Evolutionary conservation across 2,113 vertebrate genomes (phyloP).

Genomic region (Rhipidura dahli): DNA sequence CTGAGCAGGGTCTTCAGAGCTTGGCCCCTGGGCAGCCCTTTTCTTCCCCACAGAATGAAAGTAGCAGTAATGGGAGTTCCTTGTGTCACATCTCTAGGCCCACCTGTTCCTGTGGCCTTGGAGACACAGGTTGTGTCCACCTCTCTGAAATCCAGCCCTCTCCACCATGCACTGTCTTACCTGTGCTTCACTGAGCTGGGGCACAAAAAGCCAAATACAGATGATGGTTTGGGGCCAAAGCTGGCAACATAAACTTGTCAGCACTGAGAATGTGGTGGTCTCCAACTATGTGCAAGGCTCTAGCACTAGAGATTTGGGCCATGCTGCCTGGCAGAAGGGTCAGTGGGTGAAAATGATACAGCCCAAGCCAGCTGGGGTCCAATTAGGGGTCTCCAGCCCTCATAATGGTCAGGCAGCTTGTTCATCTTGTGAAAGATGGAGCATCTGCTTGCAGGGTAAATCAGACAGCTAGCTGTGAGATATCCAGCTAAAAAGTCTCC

Average conservation of each 20-base stretch:
- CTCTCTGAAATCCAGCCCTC: neutral
- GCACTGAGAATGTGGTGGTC: neutral
- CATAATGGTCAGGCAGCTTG: neutral
- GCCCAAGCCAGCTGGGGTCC: neutral
- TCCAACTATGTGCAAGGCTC: neutral
- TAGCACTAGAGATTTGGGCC: neutral
- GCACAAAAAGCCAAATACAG: neutral
- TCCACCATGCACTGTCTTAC: neutral
- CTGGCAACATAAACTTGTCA: neutral
- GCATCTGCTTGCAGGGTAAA: neutral
- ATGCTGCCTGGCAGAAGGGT: neutral
- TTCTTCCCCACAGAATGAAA: accelerated
- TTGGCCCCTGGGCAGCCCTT: neutral
- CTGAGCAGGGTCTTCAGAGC: neutral
- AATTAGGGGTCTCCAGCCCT: neutral
- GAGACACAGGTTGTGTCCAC: neutral
- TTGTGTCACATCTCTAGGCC: neutral
- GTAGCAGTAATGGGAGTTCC: neutral
- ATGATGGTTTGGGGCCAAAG: neutral
- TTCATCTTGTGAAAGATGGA: neutral
- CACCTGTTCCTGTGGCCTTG: neutral
- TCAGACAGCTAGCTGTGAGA: neutral
- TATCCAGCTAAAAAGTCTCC: neutral
- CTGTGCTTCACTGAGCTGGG: accelerated
- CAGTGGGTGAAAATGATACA: neutral